Base-by-base conservation (phyloP, 2,888 invertebrate genomes). In the Eupithecia subumbrata region DNA sequence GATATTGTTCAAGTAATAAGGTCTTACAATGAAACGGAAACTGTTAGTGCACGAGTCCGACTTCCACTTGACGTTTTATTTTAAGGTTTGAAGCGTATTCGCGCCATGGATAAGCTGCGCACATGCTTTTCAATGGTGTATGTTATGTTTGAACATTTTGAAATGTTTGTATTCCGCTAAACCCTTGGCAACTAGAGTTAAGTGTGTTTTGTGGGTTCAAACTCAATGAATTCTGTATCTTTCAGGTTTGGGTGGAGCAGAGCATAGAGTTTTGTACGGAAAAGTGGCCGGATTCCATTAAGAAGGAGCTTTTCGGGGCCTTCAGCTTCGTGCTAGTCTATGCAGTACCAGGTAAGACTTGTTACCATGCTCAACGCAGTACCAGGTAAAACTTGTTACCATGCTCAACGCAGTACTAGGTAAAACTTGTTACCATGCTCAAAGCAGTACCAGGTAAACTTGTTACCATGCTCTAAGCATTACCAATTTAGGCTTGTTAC, bases 311-410 rank as follows among this genome's bases (percentile, higher is more conserved):
- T 2, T 96, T 96, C 81, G 97, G 97, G 14, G 93, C 96, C 0
- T 95, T 96, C 84, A 96, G 96, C 84, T 97, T 97, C 85, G 92
- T 96, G 2, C 94, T 97, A n/a, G 97, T 97, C 56, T 97, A 97
- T 84, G 96, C 97, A 0, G 92, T 97, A 18, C 97, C 97, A 5
- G 97, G 97, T 96, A 82, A 92, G 7, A 30, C 43, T 69, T 40
- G 40, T 40, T 9, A n/a, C 8, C 5, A 1, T 40, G 9, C 7
- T 37, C 40, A 9, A 40, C 8, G 11, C 9, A 40, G 40, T 40
- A 40, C 40, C 40, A 40, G 8, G 40, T 40, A 40, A 40, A 2
- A 40, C 40, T 7, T 37, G 37, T 37, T 5, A 37, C 37, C 7
- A 37, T 5, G 5, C 5, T 37, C 5, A 7, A 37, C 7, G 37